Percentiles rank a stretch among this genome's conserved stretches.
Evolutionary conservation across 2,888 invertebrate genomes (phyloP).

Genomic region (Agapostemon virescens): DNA sequence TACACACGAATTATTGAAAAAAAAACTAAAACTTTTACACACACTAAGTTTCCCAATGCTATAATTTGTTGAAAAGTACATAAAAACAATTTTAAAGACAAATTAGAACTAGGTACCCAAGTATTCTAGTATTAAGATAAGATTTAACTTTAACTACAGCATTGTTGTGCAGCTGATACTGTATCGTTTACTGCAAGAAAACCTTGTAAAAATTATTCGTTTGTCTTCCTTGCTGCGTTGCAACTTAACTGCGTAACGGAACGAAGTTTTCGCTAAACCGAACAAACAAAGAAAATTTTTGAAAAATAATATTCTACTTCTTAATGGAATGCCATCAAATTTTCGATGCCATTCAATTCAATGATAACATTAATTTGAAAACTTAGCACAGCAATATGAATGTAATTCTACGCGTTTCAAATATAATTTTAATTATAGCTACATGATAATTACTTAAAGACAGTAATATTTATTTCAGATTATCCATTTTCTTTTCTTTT

Average conservation of each 20-base stretch:
- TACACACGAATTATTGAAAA: no score
- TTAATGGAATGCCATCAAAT: not conserved
- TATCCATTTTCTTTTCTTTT: no score
- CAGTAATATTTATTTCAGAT: no score
- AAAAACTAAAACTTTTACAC: no score
- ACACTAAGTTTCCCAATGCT: not conserved
- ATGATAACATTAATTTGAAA: not conserved
- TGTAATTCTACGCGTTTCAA: no score
- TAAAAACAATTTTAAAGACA: not conserved
- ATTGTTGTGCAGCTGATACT: not conserved
- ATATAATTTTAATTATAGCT: no score
- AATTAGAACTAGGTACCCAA: not conserved
- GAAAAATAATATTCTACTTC: not conserved
- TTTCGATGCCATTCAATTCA: not conserved
- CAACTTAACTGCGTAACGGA: not conserved
- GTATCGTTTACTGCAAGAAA: not conserved
- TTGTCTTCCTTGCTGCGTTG: not conserved
- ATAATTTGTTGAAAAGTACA: not conserved
- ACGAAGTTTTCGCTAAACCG: not conserved
- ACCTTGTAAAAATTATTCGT: not conserved
- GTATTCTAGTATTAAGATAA: not conserved
- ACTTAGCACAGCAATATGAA: not conserved
- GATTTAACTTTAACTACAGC: not conserved
- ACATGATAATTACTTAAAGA: no score
- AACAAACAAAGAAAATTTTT: not conserved